These are phyloP conservation scores for Drosophila saltans DNA, from an alignment of 1,140 invertebrate species.

Conservation along the genomic window DNA sequence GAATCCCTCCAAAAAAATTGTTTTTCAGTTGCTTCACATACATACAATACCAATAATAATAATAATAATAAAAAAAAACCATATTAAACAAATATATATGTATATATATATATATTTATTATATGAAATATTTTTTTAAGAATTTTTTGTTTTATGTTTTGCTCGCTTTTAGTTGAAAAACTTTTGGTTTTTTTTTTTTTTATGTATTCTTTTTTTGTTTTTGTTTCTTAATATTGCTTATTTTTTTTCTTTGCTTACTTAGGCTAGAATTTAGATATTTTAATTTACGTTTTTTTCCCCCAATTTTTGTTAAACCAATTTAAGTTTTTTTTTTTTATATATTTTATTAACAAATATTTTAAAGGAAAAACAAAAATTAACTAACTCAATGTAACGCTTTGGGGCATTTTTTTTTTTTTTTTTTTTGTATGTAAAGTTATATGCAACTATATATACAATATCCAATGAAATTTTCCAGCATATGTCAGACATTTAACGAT, in stretches of 20 bases:
- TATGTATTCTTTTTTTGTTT: conserved; percentile 10
- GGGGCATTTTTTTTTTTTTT: no score
- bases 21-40: conserved; percentile 51
- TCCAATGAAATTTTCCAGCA: no score
- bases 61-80: background rate
- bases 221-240: conserved; percentile 62
- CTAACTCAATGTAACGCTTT: no score
- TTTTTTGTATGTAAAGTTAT: no score
- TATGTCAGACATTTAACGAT: no score
- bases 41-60: conserved; percentile 26
- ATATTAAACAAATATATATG: background rate
- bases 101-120: background rate
- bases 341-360: background rate
- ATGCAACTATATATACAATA: no score
- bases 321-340: conserved; percentile 3
- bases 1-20: conserved; percentile 66
- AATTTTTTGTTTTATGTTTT: conserved; percentile 29
- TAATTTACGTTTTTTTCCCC: conserved; percentile 21
- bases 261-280: conserved; percentile 31
- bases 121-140: conserved; percentile 15
- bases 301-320: background rate
- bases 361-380: background rate
- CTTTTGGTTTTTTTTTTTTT: conserved; percentile 22
- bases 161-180: conserved; percentile 40
- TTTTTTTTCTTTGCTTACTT: conserved; percentile 45